phyloP scores from a whole-genome alignment of 2,888 invertebrate species.

The Imbricaverruca yamaguchii region DNA sequence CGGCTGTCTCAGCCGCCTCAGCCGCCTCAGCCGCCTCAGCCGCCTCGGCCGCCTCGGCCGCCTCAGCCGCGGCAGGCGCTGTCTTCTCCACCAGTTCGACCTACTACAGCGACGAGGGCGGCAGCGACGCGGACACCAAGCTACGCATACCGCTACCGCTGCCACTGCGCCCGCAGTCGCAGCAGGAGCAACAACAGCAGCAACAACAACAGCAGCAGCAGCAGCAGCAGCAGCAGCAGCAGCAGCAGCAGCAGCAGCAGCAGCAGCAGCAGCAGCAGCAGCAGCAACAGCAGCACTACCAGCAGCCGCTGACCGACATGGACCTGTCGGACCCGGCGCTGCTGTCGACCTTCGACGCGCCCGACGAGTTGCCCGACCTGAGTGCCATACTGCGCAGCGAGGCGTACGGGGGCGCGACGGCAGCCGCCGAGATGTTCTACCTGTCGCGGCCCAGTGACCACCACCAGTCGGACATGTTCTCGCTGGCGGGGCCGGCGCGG shows the following conservation, averaged over 20 bases:
- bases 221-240: too few relatives aligned
- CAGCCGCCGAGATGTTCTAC: neutral
- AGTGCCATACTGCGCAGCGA: neutral
- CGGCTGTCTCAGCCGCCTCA: neutral
- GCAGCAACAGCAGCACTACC: neutral
- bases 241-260: too few relatives aligned
- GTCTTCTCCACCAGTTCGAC: neutral
- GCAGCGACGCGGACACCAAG: too few relatives aligned
- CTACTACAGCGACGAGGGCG: neutral
- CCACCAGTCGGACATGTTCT: neutral
- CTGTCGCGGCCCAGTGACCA: neutral
- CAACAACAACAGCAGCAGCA: too few relatives aligned
- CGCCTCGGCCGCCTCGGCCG: neutral
- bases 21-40: neutral
- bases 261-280: too few relatives aligned
- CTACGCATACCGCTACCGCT: too few relatives aligned
- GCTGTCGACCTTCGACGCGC: neutral
- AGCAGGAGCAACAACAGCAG: too few relatives aligned
- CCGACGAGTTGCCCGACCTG: neutral
- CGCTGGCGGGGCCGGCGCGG: neutral
- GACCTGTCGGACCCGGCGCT: neutral
- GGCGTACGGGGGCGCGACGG: neutral
- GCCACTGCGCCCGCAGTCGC: too few relatives aligned
- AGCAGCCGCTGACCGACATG: slow-evolving; percentile 3
- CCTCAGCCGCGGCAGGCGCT: neutral